These are phyloP conservation scores for Drosophila borborema DNA, from an alignment of 2,888 invertebrate genomes.

Conservation along the genomic window DNA sequence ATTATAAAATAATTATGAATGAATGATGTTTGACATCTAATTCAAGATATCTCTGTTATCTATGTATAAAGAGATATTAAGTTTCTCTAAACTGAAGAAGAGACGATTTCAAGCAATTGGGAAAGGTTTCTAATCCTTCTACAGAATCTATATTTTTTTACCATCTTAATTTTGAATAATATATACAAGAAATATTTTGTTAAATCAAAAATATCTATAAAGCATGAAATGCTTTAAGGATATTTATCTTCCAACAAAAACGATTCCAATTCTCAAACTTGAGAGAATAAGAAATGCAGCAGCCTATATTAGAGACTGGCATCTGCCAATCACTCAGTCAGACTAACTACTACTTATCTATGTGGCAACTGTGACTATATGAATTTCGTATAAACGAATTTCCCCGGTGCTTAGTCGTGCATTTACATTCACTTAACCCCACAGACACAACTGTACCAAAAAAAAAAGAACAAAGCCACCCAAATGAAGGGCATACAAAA, in stretches of 20 bases:
- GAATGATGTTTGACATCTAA: too few species aligned
- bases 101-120: too few species aligned
- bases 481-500: conserved; percentile 76
- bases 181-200: too few species aligned
- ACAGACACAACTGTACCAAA: conserved; percentile 74
- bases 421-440: conserved; percentile 65
- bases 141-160: too few species aligned
- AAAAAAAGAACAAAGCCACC: conserved; percentile 66
- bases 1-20: too few species aligned
- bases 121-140: too few species aligned
- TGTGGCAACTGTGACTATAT: conserved; percentile 10
- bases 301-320: background rate
- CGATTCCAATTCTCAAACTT: background rate
- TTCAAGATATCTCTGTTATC: too few species aligned
- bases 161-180: too few species aligned
- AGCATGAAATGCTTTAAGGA: too few species aligned
- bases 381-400: conserved; percentile 30
- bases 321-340: conserved; percentile 1
- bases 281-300: background rate
- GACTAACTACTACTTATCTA: background rate
- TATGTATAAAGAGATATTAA: too few species aligned
- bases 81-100: too few species aligned
- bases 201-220: too few species aligned
- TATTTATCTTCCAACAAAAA: background rate
- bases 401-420: conserved; percentile 40